Conservation (phyloP, 2,113 vertebrate species). For the Hypocryptadius cinnamomeus region DNA sequence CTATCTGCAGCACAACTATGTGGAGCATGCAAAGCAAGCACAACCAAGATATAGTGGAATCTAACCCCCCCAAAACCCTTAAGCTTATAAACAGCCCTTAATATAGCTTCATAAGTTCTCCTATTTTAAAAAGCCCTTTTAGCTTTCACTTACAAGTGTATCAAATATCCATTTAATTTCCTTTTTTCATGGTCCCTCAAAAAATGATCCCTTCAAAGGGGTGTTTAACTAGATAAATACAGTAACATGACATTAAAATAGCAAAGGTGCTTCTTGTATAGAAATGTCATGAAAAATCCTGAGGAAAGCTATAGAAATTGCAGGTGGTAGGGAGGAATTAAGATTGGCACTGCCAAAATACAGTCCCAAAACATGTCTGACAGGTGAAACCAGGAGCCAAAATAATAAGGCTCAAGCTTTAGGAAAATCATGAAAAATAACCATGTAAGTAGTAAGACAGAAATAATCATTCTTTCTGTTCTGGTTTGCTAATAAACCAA, state of each 20-base stretch:
- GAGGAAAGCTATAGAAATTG: neutral
- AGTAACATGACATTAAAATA: neutral
- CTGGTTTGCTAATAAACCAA: neutral
- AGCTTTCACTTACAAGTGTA: neutral
- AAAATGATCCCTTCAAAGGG: neutral
- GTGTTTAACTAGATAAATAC: neutral
- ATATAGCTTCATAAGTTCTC: neutral
- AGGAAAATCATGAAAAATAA: neutral
- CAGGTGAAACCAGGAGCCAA: neutral
- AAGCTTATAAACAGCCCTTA: neutral
- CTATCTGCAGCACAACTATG: neutral
- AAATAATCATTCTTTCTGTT: neutral
- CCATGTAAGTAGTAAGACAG: neutral
- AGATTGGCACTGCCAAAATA: neutral
- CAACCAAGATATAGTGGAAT: neutral
- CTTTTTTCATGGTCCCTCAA: neutral
- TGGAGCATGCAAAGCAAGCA: neutral
- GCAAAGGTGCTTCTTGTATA: neutral
- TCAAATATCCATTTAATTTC: neutral
- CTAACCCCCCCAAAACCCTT: fast-evolving
- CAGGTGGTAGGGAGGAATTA: neutral
- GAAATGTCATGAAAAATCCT: neutral
- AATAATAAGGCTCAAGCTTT: neutral
- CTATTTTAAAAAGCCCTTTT: neutral
- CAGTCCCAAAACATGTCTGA: neutral